Evolutionary conservation across 2,888 invertebrate genomes (phyloP).

Genomic region (Ypsolopha sequella): DNA sequence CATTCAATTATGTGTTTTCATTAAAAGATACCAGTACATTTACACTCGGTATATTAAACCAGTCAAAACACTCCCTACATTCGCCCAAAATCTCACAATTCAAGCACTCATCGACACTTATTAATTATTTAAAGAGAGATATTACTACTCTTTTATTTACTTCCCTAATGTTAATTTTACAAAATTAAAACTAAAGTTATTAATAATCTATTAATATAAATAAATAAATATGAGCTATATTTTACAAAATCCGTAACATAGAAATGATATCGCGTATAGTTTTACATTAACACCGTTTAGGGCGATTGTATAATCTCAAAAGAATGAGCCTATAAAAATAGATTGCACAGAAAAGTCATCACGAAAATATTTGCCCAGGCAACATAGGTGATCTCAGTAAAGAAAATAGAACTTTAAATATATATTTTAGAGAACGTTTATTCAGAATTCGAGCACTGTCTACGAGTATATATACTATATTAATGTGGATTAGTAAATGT

Average conservation of each 20-base stretch:
- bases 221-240: constrained; percentile 56
- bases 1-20: no score
- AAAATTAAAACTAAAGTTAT: constrained; percentile 53
- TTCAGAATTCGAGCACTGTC: no score
- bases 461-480: no score
- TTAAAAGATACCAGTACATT: no score
- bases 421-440: no score
- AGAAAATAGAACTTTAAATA: no score
- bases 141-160: background rate
- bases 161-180: constrained; percentile 24
- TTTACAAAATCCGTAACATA: constrained; percentile 62
- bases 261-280: constrained; percentile 48
- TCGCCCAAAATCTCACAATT: constrained; percentile 50
- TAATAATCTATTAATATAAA: constrained; percentile 24
- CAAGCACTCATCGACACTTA: constrained; percentile 35
- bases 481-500: no score
- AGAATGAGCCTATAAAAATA: constrained; percentile 55
- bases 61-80: constrained; percentile 48
- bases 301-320: constrained; percentile 18
- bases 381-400: no score
- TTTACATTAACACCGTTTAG: constrained; percentile 22
- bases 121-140: background rate
- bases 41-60: constrained; percentile 21
- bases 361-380: constrained; percentile 41
- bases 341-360: constrained; percentile 55